A percentile compares a stretch with the other conserved stretches of the same genome.
Conservation (phyloP, 2,888 invertebrate genomes). For the Scaeva pyrastri region DNA sequence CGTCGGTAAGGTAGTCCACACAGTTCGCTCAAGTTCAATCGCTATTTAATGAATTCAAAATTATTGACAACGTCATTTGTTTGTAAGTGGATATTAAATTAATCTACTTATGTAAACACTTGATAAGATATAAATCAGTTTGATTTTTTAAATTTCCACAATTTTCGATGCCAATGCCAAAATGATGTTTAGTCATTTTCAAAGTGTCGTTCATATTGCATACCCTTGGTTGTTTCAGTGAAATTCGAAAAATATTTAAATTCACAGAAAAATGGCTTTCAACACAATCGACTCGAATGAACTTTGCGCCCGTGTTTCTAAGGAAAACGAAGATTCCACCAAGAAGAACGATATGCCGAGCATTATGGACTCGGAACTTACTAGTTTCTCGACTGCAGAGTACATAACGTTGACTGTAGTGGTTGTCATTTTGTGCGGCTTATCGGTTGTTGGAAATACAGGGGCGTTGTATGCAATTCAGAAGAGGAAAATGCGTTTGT, state of each 20-base stretch:
- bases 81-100: constrained; percentile 55
- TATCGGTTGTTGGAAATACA: constrained; percentile 79
- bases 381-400: constrained; percentile 74
- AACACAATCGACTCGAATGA: constrained; percentile 58
- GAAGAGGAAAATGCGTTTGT: constrained; percentile 84
- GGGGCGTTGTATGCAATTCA: constrained; percentile 79
- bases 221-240: constrained; percentile 78
- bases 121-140: constrained; percentile 42
- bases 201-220: constrained; percentile 22
- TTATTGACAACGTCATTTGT: constrained; percentile 44
- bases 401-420: constrained; percentile 75
- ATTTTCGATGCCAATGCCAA: background rate
- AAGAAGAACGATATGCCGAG: constrained; percentile 59
- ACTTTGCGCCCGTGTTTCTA: constrained; percentile 46
- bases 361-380: constrained; percentile 76
- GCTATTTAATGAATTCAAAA: constrained; percentile 68
- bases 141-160: background rate
- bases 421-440: constrained; percentile 76
- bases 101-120: constrained; percentile 10
- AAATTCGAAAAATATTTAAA: constrained; percentile 75
- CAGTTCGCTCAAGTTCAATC: constrained; percentile 50
- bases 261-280: constrained; percentile 62
- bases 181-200: background rate
- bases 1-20: constrained; percentile 30
- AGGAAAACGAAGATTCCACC: background rate